Evolutionary conservation across 2,888 invertebrate genomes (phyloP).

Genomic region (Plebejus melissa): DNA sequence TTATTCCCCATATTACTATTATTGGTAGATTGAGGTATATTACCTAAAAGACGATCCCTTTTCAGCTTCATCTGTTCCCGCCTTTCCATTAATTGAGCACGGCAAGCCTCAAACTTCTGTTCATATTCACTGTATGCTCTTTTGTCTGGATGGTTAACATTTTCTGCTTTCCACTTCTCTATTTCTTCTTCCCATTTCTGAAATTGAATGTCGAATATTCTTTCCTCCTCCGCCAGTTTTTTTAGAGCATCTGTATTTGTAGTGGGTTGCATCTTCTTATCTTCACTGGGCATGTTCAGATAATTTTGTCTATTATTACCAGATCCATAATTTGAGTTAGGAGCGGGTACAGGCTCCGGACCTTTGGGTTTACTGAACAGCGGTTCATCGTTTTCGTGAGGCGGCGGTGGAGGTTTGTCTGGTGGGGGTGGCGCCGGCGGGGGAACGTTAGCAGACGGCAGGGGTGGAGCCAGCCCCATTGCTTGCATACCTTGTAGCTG

Average conservation of each 20-base stretch:
- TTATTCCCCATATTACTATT: constrained; percentile 41
- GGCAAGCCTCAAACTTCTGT: constrained; percentile 91
- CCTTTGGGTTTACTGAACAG: constrained; percentile 49
- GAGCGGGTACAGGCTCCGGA: constrained; percentile 36
- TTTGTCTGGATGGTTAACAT: constrained; percentile 94
- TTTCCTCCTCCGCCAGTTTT: constrained; percentile 83
- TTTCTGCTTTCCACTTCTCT: constrained; percentile 93
- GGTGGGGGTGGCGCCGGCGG: constrained; percentile 51
- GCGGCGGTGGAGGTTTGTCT: constrained; percentile 54
- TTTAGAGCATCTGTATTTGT: constrained; percentile 61
- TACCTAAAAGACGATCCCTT: constrained; percentile 59
- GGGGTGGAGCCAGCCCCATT: constrained; percentile 52
- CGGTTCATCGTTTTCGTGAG: constrained; percentile 68
- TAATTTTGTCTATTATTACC: not conserved
- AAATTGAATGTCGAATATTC: constrained; percentile 92
- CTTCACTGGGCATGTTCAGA: constrained; percentile 7
- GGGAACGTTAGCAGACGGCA: constrained; percentile 42
- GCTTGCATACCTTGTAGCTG: constrained; percentile 62
- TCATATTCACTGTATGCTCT: constrained; percentile 92
- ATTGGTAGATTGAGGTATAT: constrained; percentile 43
- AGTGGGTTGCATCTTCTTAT: constrained; percentile 30
- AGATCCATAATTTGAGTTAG: constrained; percentile 25
- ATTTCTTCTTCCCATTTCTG: constrained; percentile 95
- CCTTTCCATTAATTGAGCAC: constrained; percentile 87
- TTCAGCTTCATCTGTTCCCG: constrained; percentile 89